phyloP scores from a whole-genome alignment of 1,140 invertebrate genomes.

The Propsilocerus akamusi region DNA sequence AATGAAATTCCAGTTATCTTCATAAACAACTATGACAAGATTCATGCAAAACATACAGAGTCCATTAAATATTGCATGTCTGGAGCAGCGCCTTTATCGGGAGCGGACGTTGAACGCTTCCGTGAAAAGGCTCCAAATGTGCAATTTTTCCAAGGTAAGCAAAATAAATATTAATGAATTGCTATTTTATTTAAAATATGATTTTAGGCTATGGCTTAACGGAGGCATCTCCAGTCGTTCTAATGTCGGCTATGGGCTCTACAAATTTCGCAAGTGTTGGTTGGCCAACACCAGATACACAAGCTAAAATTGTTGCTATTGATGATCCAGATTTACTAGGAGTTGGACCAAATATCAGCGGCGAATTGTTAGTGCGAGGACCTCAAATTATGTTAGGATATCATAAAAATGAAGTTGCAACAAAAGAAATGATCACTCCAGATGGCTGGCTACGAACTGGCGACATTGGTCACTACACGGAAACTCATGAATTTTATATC shows the following conservation, averaged over 20 bases:
- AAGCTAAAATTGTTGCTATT: conserved; percentile 40
- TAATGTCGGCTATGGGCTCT: conserved; percentile 16
- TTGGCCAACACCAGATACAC: conserved; percentile 33
- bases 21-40: conserved; percentile 37
- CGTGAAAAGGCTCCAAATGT: conserved; percentile 13
- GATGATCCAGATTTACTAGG: conserved; percentile 31
- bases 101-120: background rate
- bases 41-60: conserved; percentile 36
- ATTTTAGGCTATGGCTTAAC: conserved; percentile 40
- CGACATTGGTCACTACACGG: conserved; percentile 61
- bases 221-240: conserved; percentile 32
- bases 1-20: conserved; percentile 36
- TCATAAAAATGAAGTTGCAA: conserved; percentile 56
- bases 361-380: conserved; percentile 49
- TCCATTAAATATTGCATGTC: conserved; percentile 31
- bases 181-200: background rate
- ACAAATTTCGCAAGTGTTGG: conserved; percentile 37
- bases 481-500: conserved; percentile 51
- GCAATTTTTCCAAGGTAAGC: conserved; percentile 15
- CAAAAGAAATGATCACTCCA: conserved; percentile 40
- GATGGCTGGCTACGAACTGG: conserved; percentile 69
- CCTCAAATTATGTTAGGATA: conserved; percentile 58
- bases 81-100: conserved; percentile 29
- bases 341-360: conserved; percentile 21
- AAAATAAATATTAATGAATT: background rate